These are phyloP conservation scores for Deilephila porcellus DNA, from an alignment of 2,888 invertebrate genomes.

Conservation along the genomic window DNA sequence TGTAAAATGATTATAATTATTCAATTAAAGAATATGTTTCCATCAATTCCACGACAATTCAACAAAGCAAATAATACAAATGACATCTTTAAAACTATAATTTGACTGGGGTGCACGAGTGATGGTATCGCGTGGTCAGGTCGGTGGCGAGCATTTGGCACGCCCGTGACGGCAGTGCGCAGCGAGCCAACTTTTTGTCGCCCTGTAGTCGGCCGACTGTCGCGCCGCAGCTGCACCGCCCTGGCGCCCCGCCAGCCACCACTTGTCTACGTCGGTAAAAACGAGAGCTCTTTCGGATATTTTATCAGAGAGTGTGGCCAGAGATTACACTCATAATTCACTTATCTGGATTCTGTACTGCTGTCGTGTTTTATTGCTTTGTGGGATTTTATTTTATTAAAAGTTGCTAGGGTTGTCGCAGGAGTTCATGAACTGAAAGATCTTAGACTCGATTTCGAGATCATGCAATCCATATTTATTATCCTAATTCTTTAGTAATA, in stretches of 20 bases:
- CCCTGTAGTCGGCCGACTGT: background rate
- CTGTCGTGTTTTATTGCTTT: background rate
- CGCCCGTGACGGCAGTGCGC: background rate
- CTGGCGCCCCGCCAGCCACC: constrained; percentile 15
- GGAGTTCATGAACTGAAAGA: no score
- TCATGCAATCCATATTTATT: no score
- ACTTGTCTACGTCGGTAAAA: constrained; percentile 24
- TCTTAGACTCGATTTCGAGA: no score
- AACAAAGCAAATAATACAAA: background rate
- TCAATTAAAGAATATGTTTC: no score
- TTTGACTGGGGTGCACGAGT: background rate
- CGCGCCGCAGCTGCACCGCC: background rate
- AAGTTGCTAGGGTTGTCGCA: no score
- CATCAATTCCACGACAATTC: background rate
- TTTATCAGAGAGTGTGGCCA: constrained; percentile 4
- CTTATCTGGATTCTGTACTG: background rate
- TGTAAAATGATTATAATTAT: no score
- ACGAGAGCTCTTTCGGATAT: background rate
- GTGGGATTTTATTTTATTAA: no score
- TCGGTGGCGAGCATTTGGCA: constrained; percentile 13
- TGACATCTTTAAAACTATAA: background rate
- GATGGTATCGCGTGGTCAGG: background rate
- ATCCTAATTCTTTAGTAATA: no score
- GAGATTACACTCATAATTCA: background rate
- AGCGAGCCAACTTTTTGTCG: constrained; percentile 7